phyloP scores from a whole-genome alignment of 2,797 vertebrate genomes.

The Hemibagrus guttatus region DNA sequence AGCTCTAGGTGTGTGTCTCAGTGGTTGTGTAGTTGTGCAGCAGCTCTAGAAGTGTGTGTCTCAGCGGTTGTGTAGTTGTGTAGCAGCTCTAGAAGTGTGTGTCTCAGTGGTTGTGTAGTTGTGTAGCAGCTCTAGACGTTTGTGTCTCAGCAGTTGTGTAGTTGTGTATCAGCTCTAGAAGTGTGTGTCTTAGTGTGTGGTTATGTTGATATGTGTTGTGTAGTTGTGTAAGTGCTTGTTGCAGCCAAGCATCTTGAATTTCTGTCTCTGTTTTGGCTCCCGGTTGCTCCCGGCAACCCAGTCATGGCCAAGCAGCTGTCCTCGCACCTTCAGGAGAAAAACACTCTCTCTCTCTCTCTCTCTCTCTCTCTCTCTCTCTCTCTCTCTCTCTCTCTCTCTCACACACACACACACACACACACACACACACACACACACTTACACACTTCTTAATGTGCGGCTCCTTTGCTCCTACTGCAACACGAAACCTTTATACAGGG shows the following conservation, averaged over 20 bases:
- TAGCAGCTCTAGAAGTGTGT: neutral
- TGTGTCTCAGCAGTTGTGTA: neutral
- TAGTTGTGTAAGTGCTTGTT: conserved; percentile 16
- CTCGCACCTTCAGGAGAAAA: conserved; percentile 35
- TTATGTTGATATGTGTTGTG: conserved; percentile 13
- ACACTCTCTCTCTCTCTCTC: neutral
- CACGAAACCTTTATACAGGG: conserved; percentile 35
- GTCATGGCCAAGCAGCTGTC: conserved; percentile 45
- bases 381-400: neutral
- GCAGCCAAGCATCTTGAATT: conserved; percentile 46
- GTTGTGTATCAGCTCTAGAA: conserved; percentile 1
- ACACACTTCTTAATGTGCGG: conserved; percentile 28
- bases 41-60: too few species aligned
- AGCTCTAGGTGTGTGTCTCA: too few species aligned
- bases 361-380: neutral
- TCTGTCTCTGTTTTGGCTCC: conserved; percentile 46
- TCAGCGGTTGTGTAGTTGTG: too few species aligned
- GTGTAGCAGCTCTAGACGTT: neutral
- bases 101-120: neutral
- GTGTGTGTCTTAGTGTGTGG: neutral
- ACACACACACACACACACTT: conserved; percentile 22
- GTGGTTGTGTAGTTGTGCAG: too few species aligned
- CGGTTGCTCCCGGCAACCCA: conserved; percentile 48
- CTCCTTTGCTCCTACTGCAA: conserved; percentile 36
- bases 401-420: conserved; percentile 12